Base-by-base conservation (phyloP, 2,888 invertebrate genomes). In the Caenorhabditis sp. region DNA sequence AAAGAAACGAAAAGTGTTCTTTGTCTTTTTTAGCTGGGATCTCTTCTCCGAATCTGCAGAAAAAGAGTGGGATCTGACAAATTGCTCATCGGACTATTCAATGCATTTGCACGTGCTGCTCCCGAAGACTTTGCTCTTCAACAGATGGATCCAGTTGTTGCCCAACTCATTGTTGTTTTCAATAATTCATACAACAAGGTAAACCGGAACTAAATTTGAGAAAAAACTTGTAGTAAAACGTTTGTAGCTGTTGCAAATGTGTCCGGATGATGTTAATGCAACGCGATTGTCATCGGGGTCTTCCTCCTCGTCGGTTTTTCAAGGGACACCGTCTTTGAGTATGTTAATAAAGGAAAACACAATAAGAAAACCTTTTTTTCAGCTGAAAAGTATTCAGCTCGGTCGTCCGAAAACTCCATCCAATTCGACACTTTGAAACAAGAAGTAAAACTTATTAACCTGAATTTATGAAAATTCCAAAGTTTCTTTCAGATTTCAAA, bases 11-110 rank as follows among this genome's bases (percentile, higher is more conserved):
- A 26, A 32, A 26, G 18, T 22, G 2, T 56, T 13, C 24, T 35
- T 22, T 55, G 28, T 37, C 5, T 32, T 32, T 77, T 87, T 62
- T 80, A 91, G 88, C 78, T 92, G 40, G 86, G 86, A 26, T 91
- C 91, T 15, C 85, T 92, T 9, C 87, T 92, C 35, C 87, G 91
- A 44, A 90, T 91, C 35, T 88, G 92, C 32, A 89, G 92, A 32
- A 91, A 91, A 78, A 82, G 92, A 47, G 92, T 92, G 22, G 90
- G 90, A 26, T 90, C 91, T 55, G 92, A 92, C 80, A 91, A 92
- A 79, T 83, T 90, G 26, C 85, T 92, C 35, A 85, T 92, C 51
- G 88, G 88, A 61, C 70, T 88, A 35, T 88, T 86, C 68, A 88
- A 88, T 60, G 88, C 88, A 22, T 88, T 88, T 61, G 78, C 85